These are phyloP conservation scores for Lasioglossum vierecki DNA, from an alignment of 2,888 invertebrate genomes.

Conservation along the genomic window DNA sequence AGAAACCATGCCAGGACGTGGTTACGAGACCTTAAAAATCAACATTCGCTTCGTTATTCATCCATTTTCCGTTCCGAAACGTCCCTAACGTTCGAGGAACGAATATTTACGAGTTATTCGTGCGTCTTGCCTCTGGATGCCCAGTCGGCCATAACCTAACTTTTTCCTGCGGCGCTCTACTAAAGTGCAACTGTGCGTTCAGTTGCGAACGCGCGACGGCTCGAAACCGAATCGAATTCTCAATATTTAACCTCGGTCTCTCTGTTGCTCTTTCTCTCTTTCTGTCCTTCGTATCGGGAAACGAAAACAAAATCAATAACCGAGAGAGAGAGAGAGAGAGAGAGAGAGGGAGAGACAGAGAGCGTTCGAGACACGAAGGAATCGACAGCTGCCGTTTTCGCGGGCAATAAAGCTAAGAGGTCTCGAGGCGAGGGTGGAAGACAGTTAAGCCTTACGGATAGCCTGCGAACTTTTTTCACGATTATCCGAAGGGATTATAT, in stretches of 20 bases:
- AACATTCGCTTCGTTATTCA: background rate
- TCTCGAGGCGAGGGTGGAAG: slow-evolving; percentile 45
- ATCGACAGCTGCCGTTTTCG: slow-evolving; percentile 59
- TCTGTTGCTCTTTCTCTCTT: background rate
- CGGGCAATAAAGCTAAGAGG: slow-evolving; percentile 64
- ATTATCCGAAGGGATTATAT: background rate
- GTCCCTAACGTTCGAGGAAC: background rate
- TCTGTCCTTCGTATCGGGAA: background rate
- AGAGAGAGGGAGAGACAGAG: background rate
- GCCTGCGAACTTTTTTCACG: slow-evolving; percentile 26
- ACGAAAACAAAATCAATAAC: slow-evolving; percentile 45
- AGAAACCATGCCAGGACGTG: background rate
- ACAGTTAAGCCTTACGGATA: slow-evolving; percentile 42
- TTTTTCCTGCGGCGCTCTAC: background rate
- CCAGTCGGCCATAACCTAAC: background rate
- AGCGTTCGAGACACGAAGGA: slow-evolving; percentile 30
- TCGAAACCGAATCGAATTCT: background rate
- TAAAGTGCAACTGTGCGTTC: slow-evolving; percentile 11
- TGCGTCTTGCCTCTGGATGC: background rate
- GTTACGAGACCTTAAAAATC: background rate
- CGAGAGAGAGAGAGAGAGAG: slow-evolving; percentile 4
- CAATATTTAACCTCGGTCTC: background rate
- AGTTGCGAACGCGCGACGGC: background rate
- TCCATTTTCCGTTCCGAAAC: background rate
- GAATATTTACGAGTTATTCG: slow-evolving; percentile 11